Percentiles rank a stretch among this genome's conserved stretches.
phyloP scores from a whole-genome alignment of 53 echinoderm and acorn worm genomes.

The Astropecten irregularis region DNA sequence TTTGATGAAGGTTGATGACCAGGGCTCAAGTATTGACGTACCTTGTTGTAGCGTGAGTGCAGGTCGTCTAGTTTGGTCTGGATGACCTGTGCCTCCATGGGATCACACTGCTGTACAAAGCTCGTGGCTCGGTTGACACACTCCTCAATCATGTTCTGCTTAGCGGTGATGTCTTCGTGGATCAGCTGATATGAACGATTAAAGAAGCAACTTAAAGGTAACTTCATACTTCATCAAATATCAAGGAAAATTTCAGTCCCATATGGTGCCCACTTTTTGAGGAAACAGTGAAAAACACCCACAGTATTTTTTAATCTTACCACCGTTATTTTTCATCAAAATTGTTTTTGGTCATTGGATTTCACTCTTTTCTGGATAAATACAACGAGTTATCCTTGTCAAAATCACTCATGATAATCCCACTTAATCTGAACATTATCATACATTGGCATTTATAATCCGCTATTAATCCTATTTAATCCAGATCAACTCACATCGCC shows the following conservation, averaged over 20 bases:
- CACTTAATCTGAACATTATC: no score
- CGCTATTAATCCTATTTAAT: background rate
- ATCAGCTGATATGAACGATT: constrained; percentile 57
- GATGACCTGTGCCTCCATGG: constrained; percentile 82
- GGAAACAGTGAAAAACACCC: no score
- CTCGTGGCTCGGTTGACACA: constrained; percentile 71
- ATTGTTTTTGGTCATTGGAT: no score
- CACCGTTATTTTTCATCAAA: no score
- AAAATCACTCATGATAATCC: background rate
- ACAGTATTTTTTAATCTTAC: no score
- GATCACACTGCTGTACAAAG: constrained; percentile 77
- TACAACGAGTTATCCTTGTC: background rate
- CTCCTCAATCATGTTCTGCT: constrained; percentile 74
- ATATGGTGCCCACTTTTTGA: no score
- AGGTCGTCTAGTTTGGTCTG: constrained; percentile 82
- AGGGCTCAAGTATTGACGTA: constrained; percentile 30
- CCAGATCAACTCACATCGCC: constrained; percentile 65
- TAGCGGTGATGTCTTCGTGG: constrained; percentile 74
- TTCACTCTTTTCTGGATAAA: no score
- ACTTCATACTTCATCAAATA: no score
- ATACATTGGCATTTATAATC: no score
- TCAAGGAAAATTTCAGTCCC: no score
- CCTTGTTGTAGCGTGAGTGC: constrained; percentile 79
- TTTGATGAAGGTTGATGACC: no score
- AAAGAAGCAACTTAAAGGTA: background rate